Conservation (phyloP, 2,797 vertebrate species). For the Gambelia wislizenii region DNA sequence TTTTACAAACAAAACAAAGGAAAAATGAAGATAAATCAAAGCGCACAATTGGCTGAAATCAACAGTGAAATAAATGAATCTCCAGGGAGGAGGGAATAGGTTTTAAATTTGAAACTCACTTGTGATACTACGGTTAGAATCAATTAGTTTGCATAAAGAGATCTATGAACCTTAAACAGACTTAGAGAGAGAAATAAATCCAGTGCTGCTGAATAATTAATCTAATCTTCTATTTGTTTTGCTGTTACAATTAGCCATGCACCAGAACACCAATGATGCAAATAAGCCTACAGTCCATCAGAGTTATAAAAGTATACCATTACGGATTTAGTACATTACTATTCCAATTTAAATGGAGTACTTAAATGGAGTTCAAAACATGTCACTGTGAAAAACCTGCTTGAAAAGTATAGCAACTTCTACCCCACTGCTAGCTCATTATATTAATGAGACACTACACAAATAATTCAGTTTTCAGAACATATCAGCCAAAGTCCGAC, state of each 20-base stretch:
- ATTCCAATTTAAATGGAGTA: neutral
- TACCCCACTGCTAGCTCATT: neutral
- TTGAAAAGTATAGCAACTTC: neutral
- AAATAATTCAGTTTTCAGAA: neutral
- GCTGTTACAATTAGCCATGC: constrained; percentile 20
- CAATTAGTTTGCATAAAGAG: constrained; percentile 57
- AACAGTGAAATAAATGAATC: neutral
- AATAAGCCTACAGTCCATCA: constrained; percentile 10
- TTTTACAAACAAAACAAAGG: neutral
- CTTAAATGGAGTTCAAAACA: neutral
- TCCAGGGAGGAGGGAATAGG: neutral
- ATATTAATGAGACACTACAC: neutral
- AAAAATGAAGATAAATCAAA: neutral
- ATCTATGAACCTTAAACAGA: constrained; percentile 46
- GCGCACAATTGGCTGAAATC: neutral
- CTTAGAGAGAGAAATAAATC: constrained; percentile 44
- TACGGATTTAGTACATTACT: neutral
- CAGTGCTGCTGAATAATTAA: constrained; percentile 65
- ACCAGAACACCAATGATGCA: constrained; percentile 44
- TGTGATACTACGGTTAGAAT: constrained; percentile 57
- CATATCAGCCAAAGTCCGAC: too few species aligned
- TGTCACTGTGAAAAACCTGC: neutral
- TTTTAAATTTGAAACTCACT: constrained; percentile 40
- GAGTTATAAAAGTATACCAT: neutral
- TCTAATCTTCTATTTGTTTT: constrained; percentile 61